Evolutionary conservation across 2,797 vertebrate genomes (phyloP), one percentile per base, ranked within the genome.

Genomic region (Gephyroberyx darwinii): DNA sequence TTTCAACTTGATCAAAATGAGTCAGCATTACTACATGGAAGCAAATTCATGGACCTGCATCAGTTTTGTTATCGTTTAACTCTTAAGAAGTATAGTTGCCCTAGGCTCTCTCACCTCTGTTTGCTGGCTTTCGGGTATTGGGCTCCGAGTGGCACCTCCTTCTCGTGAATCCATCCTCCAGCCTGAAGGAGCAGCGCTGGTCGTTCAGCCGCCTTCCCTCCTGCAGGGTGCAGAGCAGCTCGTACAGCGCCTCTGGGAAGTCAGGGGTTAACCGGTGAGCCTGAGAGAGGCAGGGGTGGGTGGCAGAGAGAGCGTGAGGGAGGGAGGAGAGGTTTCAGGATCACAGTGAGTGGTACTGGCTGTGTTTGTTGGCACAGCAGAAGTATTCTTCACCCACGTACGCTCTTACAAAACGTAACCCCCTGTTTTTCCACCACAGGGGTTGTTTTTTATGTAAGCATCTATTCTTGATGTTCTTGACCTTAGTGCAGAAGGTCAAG

Each of bases 91-190:
- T 8, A 1, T 0, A 9, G n/a, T 43, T 9, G 5, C 16, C 14
- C 9, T 10, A 16, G 12, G 53, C 0, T 4, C 16, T 33, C 54
- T 59, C 71, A 94, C 94, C 94, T 93, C 88, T 92, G 53, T 85
- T 78, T 6, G 64, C 71, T 0, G 90, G 93, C 39, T 86, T 91
- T 63, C 67, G 89, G 66, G 92, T 82, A 70, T 90, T 91, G 59
- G 94, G 94, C 82, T 94, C 94, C 0, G 94, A 95, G 84, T 94
- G 92, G 78, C 94, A 95, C 80, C 94, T 90, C 86, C 94, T 85
- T 72, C 93, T 86, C 22, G 39, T 26, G n/a, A 83, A 39, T 4
- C 71, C 85, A 0, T 52, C 10, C 74, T 93, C 90, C 80, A 92
- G 74, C 9, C 62, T 85, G 88, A 95, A 95, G 48, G 94, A 95